Evolutionary conservation across 2,113 vertebrate species (phyloP).

Genomic region (Rhabdornis inornatus): DNA sequence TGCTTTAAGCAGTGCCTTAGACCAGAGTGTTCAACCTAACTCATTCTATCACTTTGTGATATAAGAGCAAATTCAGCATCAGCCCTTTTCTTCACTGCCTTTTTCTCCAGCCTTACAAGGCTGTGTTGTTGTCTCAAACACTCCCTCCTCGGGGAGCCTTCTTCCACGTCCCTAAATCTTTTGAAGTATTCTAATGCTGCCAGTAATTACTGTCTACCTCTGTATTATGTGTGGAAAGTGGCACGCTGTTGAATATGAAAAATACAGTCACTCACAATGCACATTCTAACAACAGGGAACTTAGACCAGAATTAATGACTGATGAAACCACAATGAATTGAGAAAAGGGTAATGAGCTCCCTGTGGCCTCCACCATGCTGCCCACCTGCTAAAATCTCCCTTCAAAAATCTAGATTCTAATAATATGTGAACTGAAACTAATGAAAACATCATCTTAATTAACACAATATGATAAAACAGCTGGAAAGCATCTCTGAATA

Average conservation of each 20-base stretch:
- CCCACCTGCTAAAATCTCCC: constrained; percentile 39
- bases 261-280: constrained; percentile 7
- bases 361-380: constrained; percentile 13
- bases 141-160: background rate
- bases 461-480: background rate
- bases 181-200: constrained; percentile 14
- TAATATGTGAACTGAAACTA: constrained; percentile 45
- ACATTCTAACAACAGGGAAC: constrained; percentile 28
- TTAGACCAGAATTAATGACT: constrained; percentile 58
- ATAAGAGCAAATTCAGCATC: background rate
- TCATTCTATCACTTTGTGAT: background rate
- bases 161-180: background rate
- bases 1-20: background rate
- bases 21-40: background rate
- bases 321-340: constrained; percentile 53
- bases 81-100: background rate
- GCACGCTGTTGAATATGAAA: constrained; percentile 27
- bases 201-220: constrained; percentile 21
- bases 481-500: background rate
- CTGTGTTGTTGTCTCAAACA: background rate
- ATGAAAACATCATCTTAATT: constrained; percentile 58
- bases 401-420: constrained; percentile 30
- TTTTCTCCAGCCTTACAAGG: background rate
- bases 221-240: background rate
- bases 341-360: constrained; percentile 62